Conservation (phyloP, 1,140 invertebrate species). For the Drosophila chauvacae region DNA sequence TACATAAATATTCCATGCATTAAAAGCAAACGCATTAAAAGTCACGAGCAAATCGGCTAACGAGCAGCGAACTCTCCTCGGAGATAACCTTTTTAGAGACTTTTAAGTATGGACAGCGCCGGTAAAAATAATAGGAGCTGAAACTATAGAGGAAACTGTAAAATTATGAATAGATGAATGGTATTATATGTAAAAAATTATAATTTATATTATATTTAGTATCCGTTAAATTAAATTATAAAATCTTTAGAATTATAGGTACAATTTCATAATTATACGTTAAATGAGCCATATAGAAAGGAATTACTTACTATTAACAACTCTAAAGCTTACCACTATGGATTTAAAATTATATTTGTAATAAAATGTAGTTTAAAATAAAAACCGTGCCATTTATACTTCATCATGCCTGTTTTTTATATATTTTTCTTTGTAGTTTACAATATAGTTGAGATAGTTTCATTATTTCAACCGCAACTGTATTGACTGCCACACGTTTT, state of each 20-base stretch:
- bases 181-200: too few relatives aligned
- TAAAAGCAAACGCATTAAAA: slow-evolving; percentile 72
- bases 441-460: neutral
- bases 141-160: too few relatives aligned
- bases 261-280: neutral
- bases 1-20: slow-evolving; percentile 70
- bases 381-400: too few relatives aligned
- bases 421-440: neutral
- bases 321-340: too few relatives aligned
- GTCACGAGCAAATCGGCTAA: slow-evolving; percentile 48
- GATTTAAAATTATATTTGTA: too few relatives aligned
- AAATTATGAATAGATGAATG: too few relatives aligned
- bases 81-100: slow-evolving; percentile 72
- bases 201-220: too few relatives aligned
- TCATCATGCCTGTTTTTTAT: too few relatives aligned
- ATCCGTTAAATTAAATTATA: too few relatives aligned
- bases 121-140: slow-evolving; percentile 2
- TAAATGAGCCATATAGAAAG: neutral
- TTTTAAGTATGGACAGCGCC: slow-evolving; percentile 25
- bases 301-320: too few relatives aligned
- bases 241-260: too few relatives aligned
- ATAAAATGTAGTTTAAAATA: too few relatives aligned
- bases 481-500: slow-evolving; percentile 9
- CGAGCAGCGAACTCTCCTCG: slow-evolving; percentile 51
- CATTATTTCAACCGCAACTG: neutral